A percentile compares a stretch with the other conserved stretches of the same genome.
phyloP scores from a whole-genome alignment of 2,113 vertebrate genomes.

The Saiga tatarica region DNA sequence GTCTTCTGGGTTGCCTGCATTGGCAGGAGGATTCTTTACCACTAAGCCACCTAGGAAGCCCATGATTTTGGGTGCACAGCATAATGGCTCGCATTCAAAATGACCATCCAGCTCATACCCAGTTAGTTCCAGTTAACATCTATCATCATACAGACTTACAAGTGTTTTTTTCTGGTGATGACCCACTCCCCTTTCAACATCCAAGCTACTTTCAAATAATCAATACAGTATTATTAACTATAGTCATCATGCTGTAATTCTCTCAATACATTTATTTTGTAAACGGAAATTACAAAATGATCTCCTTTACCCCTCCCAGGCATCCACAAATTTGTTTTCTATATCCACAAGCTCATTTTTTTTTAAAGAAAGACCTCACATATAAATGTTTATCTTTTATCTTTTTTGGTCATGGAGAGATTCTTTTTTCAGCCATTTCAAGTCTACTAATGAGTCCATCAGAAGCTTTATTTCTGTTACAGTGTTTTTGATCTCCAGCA shows the following conservation, averaged over 20 bases:
- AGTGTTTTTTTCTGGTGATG: neutral
- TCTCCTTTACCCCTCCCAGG: neutral
- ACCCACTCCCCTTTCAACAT: neutral
- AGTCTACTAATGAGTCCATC: neutral
- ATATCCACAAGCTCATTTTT: neutral
- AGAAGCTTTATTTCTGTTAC: neutral
- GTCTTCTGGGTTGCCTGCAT: neutral
- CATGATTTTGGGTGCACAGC: neutral
- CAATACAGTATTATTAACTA: neutral
- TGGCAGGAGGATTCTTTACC: neutral
- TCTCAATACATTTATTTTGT: neutral
- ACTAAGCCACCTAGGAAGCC: neutral
- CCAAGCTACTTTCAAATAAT: neutral
- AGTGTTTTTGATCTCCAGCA: neutral
- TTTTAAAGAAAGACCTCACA: neutral
- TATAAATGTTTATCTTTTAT: neutral
- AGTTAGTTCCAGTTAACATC: neutral
- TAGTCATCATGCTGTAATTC: neutral
- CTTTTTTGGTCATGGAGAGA: neutral
- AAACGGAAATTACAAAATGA: neutral
- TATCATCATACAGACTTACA: neutral
- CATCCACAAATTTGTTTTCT: neutral
- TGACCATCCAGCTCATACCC: neutral
- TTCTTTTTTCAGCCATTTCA: neutral
- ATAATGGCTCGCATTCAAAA: neutral